Evolutionary conservation across 1,140 invertebrate genomes (phyloP).

Genomic region (Temnothorax nylanderi): DNA sequence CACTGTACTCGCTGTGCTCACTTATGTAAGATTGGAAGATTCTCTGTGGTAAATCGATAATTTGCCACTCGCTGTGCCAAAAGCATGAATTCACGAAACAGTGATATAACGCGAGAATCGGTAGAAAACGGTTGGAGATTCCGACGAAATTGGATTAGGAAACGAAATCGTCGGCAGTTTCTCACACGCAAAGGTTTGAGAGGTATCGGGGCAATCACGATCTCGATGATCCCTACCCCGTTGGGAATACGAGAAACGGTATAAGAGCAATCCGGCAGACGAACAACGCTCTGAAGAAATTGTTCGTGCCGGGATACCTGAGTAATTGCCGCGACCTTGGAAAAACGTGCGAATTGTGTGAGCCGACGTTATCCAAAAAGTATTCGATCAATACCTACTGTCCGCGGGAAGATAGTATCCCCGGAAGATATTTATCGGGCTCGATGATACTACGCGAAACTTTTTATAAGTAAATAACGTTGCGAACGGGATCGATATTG

Average conservation of each 20-base stretch:
- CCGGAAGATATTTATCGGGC: neutral
- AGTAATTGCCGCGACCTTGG: constrained; percentile 57
- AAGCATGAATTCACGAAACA: neutral
- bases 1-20: too few relatives aligned
- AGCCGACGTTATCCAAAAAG: neutral
- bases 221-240: constrained; percentile 1
- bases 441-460: neutral
- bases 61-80: neutral
- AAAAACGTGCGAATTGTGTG: constrained; percentile 37
- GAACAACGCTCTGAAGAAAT: constrained; percentile 41
- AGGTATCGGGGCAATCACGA: constrained; percentile 2
- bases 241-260: constrained; percentile 24
- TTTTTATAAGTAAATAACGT: constrained; percentile 4
- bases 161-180: constrained; percentile 3
- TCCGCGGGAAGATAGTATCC: neutral
- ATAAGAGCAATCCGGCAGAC: constrained; percentile 10
- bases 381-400: neutral
- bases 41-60: too few relatives aligned
- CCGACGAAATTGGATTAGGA: constrained; percentile 46
- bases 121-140: constrained; percentile 36
- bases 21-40: neutral
- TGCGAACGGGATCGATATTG: neutral
- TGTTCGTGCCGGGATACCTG: constrained; percentile 14
- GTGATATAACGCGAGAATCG: neutral
- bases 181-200: neutral